Evolutionary conservation across 2,888 invertebrate species (phyloP), one percentile per base, ranked within the genome.

Genomic region (Drosophila pegasa): DNA sequence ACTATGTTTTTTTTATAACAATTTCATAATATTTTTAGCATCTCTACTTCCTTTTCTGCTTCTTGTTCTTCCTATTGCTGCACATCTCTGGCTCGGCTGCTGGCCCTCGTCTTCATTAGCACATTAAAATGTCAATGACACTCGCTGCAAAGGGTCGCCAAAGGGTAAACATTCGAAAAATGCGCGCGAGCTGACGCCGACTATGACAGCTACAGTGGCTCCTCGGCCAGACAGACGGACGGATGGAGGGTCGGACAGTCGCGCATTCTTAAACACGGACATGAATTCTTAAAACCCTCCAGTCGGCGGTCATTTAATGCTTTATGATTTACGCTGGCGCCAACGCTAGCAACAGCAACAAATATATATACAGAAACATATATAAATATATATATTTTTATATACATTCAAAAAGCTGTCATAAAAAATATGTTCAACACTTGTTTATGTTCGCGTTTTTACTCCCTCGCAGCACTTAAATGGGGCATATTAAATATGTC

Each of bases 101-200:
- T 60, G 67, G 80, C 70, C 84, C 80, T 78, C 81, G 78, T 80
- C 89, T 86, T 87, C 87, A 88, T 88, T 89, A 86, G 87, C 86
- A 80, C 89, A 86, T 86, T 86, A 86, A 88, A 86, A 88, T 86
- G 86, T 86, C 86, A 88, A 89, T 86, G 86, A 88, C 89, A 85
- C 80, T 86, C 73, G 50, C 37, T 63, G 54, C 43, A 65, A 80
- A 80, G 83, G 88, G 83, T 87, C 35, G 22, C 35, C 35, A 48
- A 50, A 50, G 83, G 88, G 83, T 87, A 82, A 83, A 57, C 75
- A 87, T 83, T 82, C 77, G 47, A 85, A 85, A 87, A 87, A 87
- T 87, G 70, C 74, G 79, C 82, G 70, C n/a, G 41, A 43, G 47
- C 66, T 38, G 35, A 25, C 29, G 45, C 56, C 63, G 70, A 64